Conservation (phyloP, 2,113 vertebrate species). For the Alligator sinensis region DNA sequence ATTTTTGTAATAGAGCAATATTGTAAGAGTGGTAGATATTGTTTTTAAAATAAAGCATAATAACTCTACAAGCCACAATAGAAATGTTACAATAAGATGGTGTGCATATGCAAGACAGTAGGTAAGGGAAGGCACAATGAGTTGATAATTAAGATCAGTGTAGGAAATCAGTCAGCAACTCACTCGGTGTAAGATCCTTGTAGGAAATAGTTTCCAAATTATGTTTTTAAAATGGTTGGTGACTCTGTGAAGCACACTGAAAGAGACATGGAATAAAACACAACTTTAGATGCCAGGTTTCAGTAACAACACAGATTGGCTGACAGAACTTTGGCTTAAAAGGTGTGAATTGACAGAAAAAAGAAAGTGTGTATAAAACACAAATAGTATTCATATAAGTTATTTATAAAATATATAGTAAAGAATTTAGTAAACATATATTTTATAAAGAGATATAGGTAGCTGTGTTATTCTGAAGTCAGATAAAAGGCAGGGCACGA, state of each 20-base stretch:
- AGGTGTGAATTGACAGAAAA: neutral
- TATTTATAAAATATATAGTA: neutral
- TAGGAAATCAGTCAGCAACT: neutral
- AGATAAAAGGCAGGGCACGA: too few species aligned
- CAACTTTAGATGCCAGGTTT: neutral
- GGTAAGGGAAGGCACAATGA: neutral
- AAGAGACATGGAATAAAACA: neutral
- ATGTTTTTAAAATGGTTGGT: neutral
- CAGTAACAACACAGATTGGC: neutral
- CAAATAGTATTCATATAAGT: neutral
- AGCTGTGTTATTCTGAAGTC: too few species aligned
- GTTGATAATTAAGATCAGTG: neutral
- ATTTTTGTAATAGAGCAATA: neutral
- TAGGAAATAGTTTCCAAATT: neutral
- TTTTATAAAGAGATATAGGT: too few species aligned
- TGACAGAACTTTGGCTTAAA: neutral
- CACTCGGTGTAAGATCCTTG: neutral
- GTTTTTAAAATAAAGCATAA: neutral
- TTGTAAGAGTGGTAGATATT: neutral
- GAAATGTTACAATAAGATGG: neutral
- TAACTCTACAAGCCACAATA: neutral
- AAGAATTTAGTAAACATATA: too few species aligned
- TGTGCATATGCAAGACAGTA: neutral
- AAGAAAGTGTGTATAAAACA: neutral
- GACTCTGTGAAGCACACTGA: neutral